Conservation (phyloP, 2,888 invertebrate species). For the Drosophila crucigera region DNA sequence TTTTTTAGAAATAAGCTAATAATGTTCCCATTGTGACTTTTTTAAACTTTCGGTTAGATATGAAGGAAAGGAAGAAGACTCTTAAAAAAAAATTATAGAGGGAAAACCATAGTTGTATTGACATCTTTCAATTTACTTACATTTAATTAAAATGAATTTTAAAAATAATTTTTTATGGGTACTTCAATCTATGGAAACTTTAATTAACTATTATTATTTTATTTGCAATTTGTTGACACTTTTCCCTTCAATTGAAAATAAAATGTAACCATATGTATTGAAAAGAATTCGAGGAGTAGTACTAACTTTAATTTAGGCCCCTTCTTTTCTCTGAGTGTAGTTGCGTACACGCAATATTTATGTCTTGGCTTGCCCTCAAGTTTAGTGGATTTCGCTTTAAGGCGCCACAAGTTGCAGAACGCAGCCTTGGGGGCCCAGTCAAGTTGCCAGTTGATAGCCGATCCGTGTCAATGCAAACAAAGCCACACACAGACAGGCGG, state of each 20-base stretch:
- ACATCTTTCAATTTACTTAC: background rate
- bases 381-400: slow-evolving; percentile 53
- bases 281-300: too few species aligned
- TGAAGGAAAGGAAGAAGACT: background rate
- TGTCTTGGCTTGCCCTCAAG: slow-evolving; percentile 35
- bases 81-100: background rate
- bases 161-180: background rate
- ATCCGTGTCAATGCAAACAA: slow-evolving; percentile 74
- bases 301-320: too few species aligned
- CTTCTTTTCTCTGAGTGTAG: background rate
- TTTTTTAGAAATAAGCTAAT: too few species aligned
- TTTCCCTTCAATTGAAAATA: background rate
- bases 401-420: slow-evolving; percentile 59
- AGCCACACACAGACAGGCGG: slow-evolving; percentile 15
- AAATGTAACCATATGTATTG: too few species aligned
- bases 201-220: background rate
- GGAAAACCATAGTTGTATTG: fast-evolving
- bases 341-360: slow-evolving; percentile 60
- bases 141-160: background rate
- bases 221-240: background rate
- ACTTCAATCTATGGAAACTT: background rate
- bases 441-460: slow-evolving; percentile 64
- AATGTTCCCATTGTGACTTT: background rate
- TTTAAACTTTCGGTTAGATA: too few species aligned
- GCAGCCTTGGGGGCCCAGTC: slow-evolving; percentile 40